Evolutionary conservation across 2,113 vertebrate genomes (phyloP).

Genomic region (Myotis brandtii): DNA sequence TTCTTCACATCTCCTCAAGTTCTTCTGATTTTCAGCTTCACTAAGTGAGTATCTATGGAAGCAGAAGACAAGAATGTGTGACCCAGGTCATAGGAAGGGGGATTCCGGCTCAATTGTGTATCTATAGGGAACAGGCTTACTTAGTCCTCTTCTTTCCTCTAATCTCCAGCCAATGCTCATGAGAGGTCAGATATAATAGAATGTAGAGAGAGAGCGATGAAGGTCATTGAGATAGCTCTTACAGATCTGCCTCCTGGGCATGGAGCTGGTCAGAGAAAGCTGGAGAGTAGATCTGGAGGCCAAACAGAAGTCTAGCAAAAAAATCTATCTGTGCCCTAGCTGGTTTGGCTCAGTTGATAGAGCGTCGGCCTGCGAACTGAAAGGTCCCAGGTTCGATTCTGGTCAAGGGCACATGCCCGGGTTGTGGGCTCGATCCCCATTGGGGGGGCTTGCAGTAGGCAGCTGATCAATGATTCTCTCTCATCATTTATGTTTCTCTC

Average conservation of each 20-base stretch:
- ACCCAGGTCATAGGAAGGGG: background rate
- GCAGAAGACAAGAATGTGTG: background rate
- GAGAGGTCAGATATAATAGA: background rate
- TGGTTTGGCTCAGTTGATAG: too few relatives aligned
- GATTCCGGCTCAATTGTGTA: background rate
- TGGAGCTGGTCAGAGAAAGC: background rate
- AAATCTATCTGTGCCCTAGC: too few relatives aligned
- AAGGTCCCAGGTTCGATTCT: too few relatives aligned
- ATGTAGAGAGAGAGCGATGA: background rate
- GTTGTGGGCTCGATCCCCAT: too few relatives aligned
- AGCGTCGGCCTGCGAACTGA: too few relatives aligned
- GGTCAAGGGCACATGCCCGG: too few relatives aligned
- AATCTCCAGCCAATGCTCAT: background rate
- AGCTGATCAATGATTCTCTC: too few relatives aligned
- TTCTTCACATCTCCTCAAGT: background rate
- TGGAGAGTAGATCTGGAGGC: background rate
- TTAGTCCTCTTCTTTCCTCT: background rate
- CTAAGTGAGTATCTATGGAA: background rate
- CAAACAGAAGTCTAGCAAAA: background rate
- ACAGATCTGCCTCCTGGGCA: background rate
- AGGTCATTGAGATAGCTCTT: background rate
- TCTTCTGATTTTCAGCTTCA: background rate
- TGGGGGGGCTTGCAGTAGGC: too few relatives aligned
- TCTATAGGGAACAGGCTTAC: background rate
- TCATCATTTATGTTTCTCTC: too few relatives aligned